A percentile compares a stretch with the other conserved stretches of the same genome.
These are phyloP conservation scores for Ptyas mucosa DNA, from an alignment of 2,113 vertebrate genomes.

Conservation along the genomic window DNA sequence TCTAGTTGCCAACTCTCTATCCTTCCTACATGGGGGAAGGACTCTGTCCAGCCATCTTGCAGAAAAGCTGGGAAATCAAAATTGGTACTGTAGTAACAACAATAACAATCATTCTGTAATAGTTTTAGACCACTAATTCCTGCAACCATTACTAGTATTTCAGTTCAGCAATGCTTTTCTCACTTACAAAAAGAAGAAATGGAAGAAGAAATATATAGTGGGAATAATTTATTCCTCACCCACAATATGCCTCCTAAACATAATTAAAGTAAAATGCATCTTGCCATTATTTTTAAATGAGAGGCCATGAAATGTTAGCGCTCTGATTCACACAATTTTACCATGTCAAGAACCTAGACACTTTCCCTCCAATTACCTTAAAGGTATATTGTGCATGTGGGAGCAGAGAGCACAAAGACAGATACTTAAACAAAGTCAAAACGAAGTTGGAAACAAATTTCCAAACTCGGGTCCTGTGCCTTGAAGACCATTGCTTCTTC, in stretches of 20 bases:
- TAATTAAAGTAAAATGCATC: not conserved
- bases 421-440: conserved; percentile 21
- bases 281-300: not conserved
- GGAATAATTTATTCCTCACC: not conserved
- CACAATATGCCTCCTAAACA: not conserved
- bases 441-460: conserved; percentile 18
- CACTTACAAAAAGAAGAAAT: not conserved
- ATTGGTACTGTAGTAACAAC: not conserved
- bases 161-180: not conserved
- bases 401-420: not conserved
- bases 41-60: not conserved
- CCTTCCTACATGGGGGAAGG: not conserved
- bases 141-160: not conserved
- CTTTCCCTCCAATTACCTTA: not conserved
- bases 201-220: not conserved
- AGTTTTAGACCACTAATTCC: not conserved
- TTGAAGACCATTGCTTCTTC: conserved; percentile 4
- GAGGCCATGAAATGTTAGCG: not conserved
- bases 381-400: not conserved
- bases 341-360: not conserved
- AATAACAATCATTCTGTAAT: not conserved
- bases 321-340: conserved; percentile 6
- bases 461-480: not conserved
- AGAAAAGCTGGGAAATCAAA: not conserved
- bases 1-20: not conserved